Evolutionary conservation across 1,140 invertebrate species (phyloP).

Genomic region (Mamestra configurata): DNA sequence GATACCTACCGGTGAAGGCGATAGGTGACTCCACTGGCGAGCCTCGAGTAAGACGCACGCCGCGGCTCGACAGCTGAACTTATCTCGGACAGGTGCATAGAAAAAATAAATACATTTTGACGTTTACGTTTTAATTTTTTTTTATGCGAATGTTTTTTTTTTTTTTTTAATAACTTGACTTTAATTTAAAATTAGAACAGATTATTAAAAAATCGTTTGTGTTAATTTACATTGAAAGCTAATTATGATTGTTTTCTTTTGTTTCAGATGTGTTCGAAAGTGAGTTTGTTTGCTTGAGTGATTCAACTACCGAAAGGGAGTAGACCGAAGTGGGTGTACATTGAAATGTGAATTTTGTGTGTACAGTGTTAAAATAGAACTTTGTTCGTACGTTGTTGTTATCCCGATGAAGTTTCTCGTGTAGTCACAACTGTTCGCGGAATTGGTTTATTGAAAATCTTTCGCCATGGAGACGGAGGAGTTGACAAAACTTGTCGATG

Average conservation of each 20-base stretch:
- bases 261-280: conserved; percentile 82
- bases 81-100: conserved; percentile 60
- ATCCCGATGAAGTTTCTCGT: conserved; percentile 82
- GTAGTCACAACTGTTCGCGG: conserved; percentile 71
- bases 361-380: conserved; percentile 76
- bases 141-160: conserved; percentile 31
- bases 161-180: conserved; percentile 7
- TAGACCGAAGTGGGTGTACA: conserved; percentile 65
- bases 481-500: conserved; percentile 96
- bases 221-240: conserved; percentile 46
- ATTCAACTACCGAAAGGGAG: conserved; percentile 62
- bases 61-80: conserved; percentile 37
- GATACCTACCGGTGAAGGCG: conserved; percentile 64
- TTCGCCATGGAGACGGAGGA: conserved; percentile 94
- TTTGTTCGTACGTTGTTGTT: conserved; percentile 74
- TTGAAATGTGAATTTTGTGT: conserved; percentile 85
- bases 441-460: conserved; percentile 70
- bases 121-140: conserved; percentile 25
- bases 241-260: conserved; percentile 70
- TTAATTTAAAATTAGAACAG: neutral
- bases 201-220: neutral
- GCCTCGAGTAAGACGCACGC: conserved; percentile 61
- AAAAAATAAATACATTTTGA: conserved; percentile 44
- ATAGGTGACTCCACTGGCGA: conserved; percentile 77
- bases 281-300: conserved; percentile 73